phyloP scores from a whole-genome alignment of 2,113 vertebrate genomes.

The Fregetta grallaria region DNA sequence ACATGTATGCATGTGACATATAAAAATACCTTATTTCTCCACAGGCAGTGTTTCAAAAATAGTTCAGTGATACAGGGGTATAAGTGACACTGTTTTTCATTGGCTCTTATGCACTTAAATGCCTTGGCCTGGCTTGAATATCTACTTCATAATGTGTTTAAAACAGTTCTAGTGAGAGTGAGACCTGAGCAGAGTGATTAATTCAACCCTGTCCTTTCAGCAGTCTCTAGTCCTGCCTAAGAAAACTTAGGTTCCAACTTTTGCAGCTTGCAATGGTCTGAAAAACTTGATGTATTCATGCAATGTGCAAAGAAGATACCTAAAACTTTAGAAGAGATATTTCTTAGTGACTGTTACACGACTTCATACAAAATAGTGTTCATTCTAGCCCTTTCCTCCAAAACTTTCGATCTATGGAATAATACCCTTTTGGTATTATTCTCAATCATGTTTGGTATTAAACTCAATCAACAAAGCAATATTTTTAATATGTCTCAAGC shows the following conservation, averaged over 20 bases:
- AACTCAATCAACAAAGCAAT: not conserved
- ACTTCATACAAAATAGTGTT: not conserved
- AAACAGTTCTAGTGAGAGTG: not conserved
- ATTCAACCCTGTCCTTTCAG: not conserved
- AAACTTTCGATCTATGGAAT: not conserved
- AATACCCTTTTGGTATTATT: not conserved
- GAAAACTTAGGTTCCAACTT: not conserved
- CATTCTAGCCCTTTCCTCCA: not conserved
- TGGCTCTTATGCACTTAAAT: not conserved
- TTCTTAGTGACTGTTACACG: not conserved
- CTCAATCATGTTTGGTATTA: not conserved
- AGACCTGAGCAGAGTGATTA: not conserved
- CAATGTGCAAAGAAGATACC: not conserved
- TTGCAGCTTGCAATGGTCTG: not conserved
- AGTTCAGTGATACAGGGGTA: not conserved
- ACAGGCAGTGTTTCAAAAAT: not conserved
- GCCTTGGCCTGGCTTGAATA: not conserved
- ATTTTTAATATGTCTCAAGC: not conserved
- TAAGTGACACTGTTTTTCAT: not conserved
- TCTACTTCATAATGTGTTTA: not conserved
- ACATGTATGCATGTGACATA: not conserved
- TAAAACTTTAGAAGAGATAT: not conserved
- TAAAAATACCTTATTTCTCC: not conserved
- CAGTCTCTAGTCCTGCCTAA: not conserved
- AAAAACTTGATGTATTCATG: not conserved